Evolutionary conservation across 2,113 vertebrate species (phyloP), one percentile per base, ranked within the genome.

Genomic region (Mus pahari): DNA sequence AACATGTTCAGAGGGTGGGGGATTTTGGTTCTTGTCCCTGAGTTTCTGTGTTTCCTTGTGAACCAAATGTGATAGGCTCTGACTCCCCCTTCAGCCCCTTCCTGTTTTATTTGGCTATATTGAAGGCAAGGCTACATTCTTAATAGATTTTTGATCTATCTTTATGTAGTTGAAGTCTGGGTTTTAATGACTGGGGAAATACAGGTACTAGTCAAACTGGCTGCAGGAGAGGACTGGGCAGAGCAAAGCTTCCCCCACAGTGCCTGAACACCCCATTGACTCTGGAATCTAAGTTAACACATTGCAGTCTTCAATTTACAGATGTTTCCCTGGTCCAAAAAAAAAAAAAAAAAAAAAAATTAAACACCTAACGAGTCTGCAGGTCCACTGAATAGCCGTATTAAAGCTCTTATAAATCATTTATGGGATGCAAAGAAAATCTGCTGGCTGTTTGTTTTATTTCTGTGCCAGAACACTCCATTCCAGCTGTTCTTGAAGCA

Each of bases 351-450:
- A 60, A 87, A 87, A 95, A 87, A 87, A 95, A 96, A 84, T 26
- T 48, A 83, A 97, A 97, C 97, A 48, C 96, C 94, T 94, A 95
- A 96, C 31, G 55, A 98, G 83, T 42, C 66, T 58, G 28, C 75
- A 95, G 96, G 89, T 84, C 96, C 90, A 91, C 90, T 96, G 92
- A 92, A 88, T 71, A 97, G 94, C 79, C 68, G 94, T 97, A 97
- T 98, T 97, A 98, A 97, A 96, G 55, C 39, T 90, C 83, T 94
- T 93, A 97, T 98, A 97, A 98, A 97, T 82, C 71, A 96, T 97
- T 95, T 97, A 97, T 91, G 86, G 97, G 97, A 97, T 96, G 64
- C 96, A 97, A 98, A 97, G 48, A 92, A 98, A 98, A 97, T 88
- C 88, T 33, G 36, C 95, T 62, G 86, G 92, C 84, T 97, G 97